Conservation (phyloP, 1,140 invertebrate species). For the Habropoda laboriosa region DNA sequence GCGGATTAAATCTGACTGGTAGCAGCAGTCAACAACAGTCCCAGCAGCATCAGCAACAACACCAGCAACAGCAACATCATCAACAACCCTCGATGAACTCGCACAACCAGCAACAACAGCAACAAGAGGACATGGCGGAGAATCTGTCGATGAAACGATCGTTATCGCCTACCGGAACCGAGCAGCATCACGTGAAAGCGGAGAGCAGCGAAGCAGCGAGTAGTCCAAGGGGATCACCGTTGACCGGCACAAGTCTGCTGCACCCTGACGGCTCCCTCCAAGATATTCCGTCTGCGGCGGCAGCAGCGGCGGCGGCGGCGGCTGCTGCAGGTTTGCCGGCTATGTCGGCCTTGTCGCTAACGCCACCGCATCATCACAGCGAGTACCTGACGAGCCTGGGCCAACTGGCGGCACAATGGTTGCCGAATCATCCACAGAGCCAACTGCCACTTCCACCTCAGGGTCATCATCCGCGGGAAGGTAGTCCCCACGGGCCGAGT, state of each 20-base stretch:
- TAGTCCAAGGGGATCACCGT: slow-evolving; percentile 77
- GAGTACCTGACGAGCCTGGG: slow-evolving; percentile 80
- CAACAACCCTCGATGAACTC: slow-evolving; percentile 3
- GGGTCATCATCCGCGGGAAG: slow-evolving; percentile 67
- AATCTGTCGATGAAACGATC: slow-evolving; percentile 78
- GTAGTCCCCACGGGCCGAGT: slow-evolving; percentile 69
- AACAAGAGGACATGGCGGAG: slow-evolving; percentile 77
- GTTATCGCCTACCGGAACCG: slow-evolving; percentile 59
- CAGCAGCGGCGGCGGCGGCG: slow-evolving; percentile 82
- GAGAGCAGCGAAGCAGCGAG: slow-evolving; percentile 78
- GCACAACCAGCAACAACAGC: slow-evolving; percentile 61
- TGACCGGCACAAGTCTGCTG: slow-evolving; percentile 70
- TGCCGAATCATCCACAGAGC: slow-evolving; percentile 72
- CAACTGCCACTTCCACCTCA: slow-evolving; percentile 65
- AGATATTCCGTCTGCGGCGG: slow-evolving; percentile 77
- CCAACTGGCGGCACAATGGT: slow-evolving; percentile 78
- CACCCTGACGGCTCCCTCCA: slow-evolving; percentile 75
- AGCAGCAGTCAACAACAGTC: slow-evolving; percentile 46
- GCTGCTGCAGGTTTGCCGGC: slow-evolving; percentile 83
- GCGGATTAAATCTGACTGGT: slow-evolving; percentile 71
- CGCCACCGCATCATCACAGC: slow-evolving; percentile 86
- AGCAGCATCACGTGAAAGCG: slow-evolving; percentile 68
- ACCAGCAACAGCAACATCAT: slow-evolving; percentile 49
- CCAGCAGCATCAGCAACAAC: slow-evolving; percentile 40
- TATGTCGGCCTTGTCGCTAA: slow-evolving; percentile 88